Conservation (phyloP, 2,797 vertebrate genomes). For the Gymnopithys bicolor region DNA sequence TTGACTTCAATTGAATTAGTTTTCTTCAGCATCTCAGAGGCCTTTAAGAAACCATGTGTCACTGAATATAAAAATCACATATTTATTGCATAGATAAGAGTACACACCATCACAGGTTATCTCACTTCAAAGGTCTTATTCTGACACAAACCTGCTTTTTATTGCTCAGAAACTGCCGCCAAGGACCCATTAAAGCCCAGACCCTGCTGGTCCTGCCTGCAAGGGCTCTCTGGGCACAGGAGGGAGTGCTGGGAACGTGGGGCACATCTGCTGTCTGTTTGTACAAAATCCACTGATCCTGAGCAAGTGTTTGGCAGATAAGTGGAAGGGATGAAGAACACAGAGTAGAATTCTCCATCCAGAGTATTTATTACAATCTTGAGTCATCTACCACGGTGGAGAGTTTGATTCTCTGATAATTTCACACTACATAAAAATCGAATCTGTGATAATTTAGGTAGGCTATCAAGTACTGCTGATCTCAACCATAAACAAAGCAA, state of each 20-base stretch:
- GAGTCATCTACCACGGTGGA: neutral
- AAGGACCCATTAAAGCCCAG: neutral
- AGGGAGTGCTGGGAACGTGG: neutral
- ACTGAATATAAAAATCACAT: neutral
- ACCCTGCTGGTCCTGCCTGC: neutral
- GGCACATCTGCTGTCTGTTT: neutral
- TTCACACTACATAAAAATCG: conserved; percentile 46
- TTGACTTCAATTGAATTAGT: neutral
- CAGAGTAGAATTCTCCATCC: neutral
- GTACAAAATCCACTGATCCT: neutral
- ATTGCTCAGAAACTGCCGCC: neutral
- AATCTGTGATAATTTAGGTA: conserved; percentile 29
- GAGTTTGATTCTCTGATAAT: conserved; percentile 9
- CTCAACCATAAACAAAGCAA: conserved; percentile 38
- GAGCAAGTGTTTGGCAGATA: neutral
- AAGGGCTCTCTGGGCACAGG: rapidly evolving
- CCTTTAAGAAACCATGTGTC: neutral
- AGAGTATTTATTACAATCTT: conserved; percentile 3
- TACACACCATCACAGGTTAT: neutral
- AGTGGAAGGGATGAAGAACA: neutral
- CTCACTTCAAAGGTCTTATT: neutral
- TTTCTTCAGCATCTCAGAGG: conserved; percentile 8
- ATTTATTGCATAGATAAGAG: neutral
- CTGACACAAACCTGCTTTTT: neutral
- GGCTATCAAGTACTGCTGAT: conserved; percentile 22